Conservation (phyloP, 2,113 vertebrate genomes). For the Xiphophorus maculatus region DNA sequence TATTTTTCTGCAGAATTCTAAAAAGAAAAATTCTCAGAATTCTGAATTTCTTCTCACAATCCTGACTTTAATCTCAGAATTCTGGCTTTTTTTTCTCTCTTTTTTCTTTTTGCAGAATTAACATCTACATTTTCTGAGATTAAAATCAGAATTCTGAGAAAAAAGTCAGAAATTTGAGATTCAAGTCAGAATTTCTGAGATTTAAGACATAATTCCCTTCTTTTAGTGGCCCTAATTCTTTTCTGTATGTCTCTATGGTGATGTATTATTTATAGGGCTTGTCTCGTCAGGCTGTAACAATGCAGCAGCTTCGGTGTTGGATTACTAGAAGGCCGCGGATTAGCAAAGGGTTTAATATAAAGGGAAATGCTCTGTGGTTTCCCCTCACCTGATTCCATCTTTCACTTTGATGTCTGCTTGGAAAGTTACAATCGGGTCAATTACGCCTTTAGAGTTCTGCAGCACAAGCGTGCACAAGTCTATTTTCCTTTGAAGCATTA, state of each 20-base stretch:
- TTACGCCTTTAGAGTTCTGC: conserved; percentile 10
- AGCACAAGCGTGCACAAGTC: neutral
- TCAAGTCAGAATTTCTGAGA: no score
- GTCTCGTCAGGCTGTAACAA: conserved; percentile 38
- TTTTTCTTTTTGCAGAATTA: no score
- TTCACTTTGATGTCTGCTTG: conserved; percentile 44
- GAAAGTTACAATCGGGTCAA: conserved; percentile 47
- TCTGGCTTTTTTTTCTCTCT: no score
- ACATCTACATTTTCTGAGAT: no score
- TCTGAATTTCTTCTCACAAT: no score
- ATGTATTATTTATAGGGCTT: conserved; percentile 30
- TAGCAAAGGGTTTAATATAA: conserved; percentile 18
- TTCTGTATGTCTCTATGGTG: conserved; percentile 21
- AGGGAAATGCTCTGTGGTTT: conserved; percentile 26
- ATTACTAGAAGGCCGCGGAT: conserved; percentile 31
- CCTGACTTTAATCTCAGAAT: no score
- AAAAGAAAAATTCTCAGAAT: no score
- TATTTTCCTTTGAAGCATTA: conserved; percentile 12
- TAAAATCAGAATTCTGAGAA: no score
- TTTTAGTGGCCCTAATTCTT: neutral
- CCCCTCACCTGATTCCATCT: conserved; percentile 34
- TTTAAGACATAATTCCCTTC: no score
- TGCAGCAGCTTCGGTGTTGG: conserved; percentile 8
- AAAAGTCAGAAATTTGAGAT: no score
- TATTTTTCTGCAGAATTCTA: no score